Evolutionary conservation across 2,888 invertebrate genomes (phyloP), one percentile per base, ranked within the genome.

Genomic region (Xanthia togata): DNA sequence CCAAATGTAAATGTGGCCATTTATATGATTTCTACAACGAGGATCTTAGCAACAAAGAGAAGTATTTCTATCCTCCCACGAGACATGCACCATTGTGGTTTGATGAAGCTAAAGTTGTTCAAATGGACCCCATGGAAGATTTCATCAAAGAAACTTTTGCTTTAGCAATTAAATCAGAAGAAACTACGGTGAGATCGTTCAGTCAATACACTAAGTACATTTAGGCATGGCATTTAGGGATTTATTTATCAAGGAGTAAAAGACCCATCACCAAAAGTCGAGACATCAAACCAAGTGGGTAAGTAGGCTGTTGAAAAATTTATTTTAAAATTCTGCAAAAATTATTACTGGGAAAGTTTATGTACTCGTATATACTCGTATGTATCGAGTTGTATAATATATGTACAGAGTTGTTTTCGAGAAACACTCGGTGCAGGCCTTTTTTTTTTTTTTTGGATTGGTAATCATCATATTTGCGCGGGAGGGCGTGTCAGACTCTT

Each of bases 1-100:
- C 95, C 0, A 94, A 92, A 78, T 96, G 96, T 83, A 94, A 88
- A 90, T 96, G 96, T 81, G 94, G 93, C 11, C 96, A 96, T 86
- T 87, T 92, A 4, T 96, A 95, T 75, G 96, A 96, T 84, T 92
- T 86, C 50, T 86, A 92, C 57, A 84, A 93, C 65, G 90, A 92
- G 75, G 92, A 92, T 0, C 2, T 38, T 26, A 76, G 71, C 9
- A 31, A 85, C 0, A 90, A 76, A 62, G 95, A 94, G 35, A 95
- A 92, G 78, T 96, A 91, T 85, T 95, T 96, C 74, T 85, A 95
- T 78, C 92, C 89, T 4, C 89, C 96, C 1, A 92, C 92, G 2
- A 93, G 82, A 83, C 89, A 93, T 59, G 91, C 90, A 0, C 89
- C 91, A 0, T 91, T 87, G 72, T 94, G 92, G 91, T 44, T 96